Base-by-base conservation (phyloP, 1,140 invertebrate species). In the Gonioctena quinquepunctata region DNA sequence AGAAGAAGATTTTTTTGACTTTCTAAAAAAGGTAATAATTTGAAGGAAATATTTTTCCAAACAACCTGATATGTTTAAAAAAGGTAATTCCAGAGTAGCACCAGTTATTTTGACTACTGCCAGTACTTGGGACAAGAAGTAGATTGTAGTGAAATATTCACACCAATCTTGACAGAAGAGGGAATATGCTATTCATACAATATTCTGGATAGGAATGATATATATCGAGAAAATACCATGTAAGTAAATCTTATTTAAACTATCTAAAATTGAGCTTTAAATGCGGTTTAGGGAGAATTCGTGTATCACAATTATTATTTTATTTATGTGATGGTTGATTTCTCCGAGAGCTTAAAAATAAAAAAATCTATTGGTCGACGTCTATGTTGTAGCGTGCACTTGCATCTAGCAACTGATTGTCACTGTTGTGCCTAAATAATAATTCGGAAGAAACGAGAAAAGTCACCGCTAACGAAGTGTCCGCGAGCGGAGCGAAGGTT, bases 101-200 rank as follows among this genome's bases (percentile, higher is more conserved):
- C 71, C 5, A 22, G n/a, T 33, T 63, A 73, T 62, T 63, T 75
- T 7, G 48, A 59, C 3, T 73, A 52, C 27, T 78, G 76, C 52
- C 23, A 57, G 7, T 77, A 71, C 67, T 72, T 73, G 52, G 68
- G 73, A 4, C 2, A 63, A 8, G 68, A 63, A 28, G 74, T 76
- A 48, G 49, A 54, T 26, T 89, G 88, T 72, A 76, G 82, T 1
- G 79, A 86, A 49, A 78, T 88, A 3, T 90, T 91, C 73, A 84
- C 82, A 2, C 85, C 87, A 2, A 86, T 90, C 7, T 76, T 90
- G 23, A 91, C 90, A 0, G 89, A 90, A 72, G 89, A 90, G 79
- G 90, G 90, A 0, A 80, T 88, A 18, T 91, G 90, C 73, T 90
- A 87, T 73, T 89, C 89, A 0, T 91, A 90, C 71, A 91, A 91